Conservation (phyloP, 2,888 invertebrate genomes). For the Aporophyla lueneburgensis region DNA sequence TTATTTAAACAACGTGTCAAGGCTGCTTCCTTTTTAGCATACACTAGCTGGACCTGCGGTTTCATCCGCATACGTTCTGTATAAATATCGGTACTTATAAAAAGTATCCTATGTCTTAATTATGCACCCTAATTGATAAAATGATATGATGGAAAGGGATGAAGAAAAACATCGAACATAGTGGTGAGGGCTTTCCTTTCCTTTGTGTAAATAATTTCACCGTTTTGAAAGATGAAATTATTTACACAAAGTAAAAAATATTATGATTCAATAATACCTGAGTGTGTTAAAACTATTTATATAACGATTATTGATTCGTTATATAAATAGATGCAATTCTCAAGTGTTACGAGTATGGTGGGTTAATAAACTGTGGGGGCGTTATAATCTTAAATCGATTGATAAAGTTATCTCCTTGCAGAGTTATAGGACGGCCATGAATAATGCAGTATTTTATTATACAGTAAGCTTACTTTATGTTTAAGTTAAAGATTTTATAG, state of each 20-base stretch:
- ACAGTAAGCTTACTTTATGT: constrained; percentile 20
- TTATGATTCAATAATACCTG: neutral
- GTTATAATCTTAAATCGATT: constrained; percentile 55
- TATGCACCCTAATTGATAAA: too few species aligned
- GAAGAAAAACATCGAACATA: too few species aligned
- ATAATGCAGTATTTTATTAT: constrained; percentile 47
- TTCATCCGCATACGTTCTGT: too few species aligned
- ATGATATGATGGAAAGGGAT: too few species aligned
- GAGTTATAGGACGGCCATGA: constrained; percentile 46
- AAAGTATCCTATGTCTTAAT: too few species aligned
- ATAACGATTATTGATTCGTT: neutral
- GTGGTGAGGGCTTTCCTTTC: too few species aligned
- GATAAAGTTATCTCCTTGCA: constrained; percentile 44
- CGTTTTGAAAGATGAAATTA: too few species aligned
- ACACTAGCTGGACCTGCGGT: neutral
- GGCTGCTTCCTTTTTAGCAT: neutral
- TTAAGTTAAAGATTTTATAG: constrained; percentile 11
- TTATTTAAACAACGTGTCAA: neutral
- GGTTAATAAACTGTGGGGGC: constrained; percentile 42
- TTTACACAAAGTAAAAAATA: neutral
- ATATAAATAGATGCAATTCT: constrained; percentile 12
- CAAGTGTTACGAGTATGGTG: constrained; percentile 4
- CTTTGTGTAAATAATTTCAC: too few species aligned
- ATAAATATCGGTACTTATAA: too few species aligned
- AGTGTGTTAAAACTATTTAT: neutral